These are phyloP conservation scores for Phlogophora meticulosa DNA, from an alignment of 2,888 invertebrate species.

Conservation along the genomic window DNA sequence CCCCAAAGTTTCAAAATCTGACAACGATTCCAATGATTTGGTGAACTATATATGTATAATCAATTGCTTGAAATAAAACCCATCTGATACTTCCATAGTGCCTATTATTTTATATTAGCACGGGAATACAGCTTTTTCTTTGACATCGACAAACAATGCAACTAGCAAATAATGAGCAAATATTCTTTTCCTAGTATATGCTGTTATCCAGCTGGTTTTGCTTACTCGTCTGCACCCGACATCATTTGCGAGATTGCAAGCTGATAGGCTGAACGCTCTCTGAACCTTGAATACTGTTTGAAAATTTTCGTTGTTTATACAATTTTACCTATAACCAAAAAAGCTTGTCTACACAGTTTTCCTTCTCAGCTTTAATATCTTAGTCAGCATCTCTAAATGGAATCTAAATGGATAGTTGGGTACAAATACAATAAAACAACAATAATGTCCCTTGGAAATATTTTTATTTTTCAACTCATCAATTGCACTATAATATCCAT, in stretches of 20 bases:
- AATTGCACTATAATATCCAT: conserved; percentile 88
- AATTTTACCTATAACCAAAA: neutral
- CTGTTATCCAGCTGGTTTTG: neutral
- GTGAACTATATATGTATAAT: neutral
- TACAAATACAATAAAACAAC: conserved; percentile 64
- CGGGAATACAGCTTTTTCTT: neutral
- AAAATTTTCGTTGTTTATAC: neutral
- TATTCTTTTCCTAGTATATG: neutral
- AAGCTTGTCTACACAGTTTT: neutral
- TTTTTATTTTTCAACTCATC: conserved; percentile 89
- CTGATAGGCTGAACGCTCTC: neutral
- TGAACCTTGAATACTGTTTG: neutral
- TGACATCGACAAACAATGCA: conserved; percentile 1
- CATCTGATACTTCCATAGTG: too few species aligned
- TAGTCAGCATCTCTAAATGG: neutral
- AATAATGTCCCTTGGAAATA: conserved; percentile 77
- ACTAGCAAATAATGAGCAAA: conserved; percentile 22
- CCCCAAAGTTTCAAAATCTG: too few species aligned
- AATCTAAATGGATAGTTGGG: neutral
- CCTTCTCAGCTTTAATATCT: neutral
- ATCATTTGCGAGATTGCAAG: conserved; percentile 14
- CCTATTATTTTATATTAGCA: too few species aligned
- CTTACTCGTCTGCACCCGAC: neutral
- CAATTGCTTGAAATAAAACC: neutral
- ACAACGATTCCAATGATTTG: neutral